A percentile compares a stretch with the other conserved stretches of the same genome.
Evolutionary conservation across 2,888 invertebrate species (phyloP).

Genomic region (Brachynemurus nebulosus): DNA sequence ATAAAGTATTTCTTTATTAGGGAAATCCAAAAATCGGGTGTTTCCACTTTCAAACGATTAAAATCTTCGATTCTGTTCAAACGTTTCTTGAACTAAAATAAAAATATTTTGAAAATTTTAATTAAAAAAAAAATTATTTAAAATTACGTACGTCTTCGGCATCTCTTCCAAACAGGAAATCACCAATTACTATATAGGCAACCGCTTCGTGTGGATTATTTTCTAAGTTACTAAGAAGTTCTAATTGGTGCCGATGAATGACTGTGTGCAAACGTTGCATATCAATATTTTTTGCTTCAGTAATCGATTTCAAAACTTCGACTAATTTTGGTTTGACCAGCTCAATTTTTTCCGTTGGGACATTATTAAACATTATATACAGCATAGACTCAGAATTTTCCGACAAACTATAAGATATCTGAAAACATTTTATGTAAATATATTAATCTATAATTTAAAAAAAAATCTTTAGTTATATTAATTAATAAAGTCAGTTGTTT

Average conservation of each 20-base stretch:
- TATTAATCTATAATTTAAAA: too few relatives aligned
- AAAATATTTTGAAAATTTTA: not conserved
- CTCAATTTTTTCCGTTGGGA: slow-evolving; percentile 51
- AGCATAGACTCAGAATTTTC: slow-evolving; percentile 61
- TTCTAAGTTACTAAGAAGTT: slow-evolving; percentile 57
- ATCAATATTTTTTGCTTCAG: slow-evolving; percentile 41
- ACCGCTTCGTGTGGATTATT: slow-evolving; percentile 62
- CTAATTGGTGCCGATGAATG: slow-evolving; percentile 54
- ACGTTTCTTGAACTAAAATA: slow-evolving; percentile 46
- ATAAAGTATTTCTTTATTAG: slow-evolving; percentile 54
- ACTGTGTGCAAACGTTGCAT: slow-evolving; percentile 61
- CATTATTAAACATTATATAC: slow-evolving; percentile 59
- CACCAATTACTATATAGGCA: slow-evolving; percentile 65
- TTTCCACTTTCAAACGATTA: slow-evolving; percentile 44
- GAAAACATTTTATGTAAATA: slow-evolving; percentile 22
- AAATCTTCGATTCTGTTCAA: slow-evolving; percentile 52
- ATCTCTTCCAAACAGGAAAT: slow-evolving; percentile 66
- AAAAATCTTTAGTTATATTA: too few relatives aligned
- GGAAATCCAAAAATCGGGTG: slow-evolving; percentile 54
- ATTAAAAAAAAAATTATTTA: not conserved
- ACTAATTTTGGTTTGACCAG: slow-evolving; percentile 44
- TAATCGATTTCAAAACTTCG: slow-evolving; percentile 34
- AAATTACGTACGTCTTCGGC: slow-evolving; percentile 50
- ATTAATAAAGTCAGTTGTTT: not conserved
- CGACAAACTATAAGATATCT: slow-evolving; percentile 53